These are phyloP conservation scores for Callaeas wilsoni DNA, from an alignment of 2,113 vertebrate species.

Conservation along the genomic window DNA sequence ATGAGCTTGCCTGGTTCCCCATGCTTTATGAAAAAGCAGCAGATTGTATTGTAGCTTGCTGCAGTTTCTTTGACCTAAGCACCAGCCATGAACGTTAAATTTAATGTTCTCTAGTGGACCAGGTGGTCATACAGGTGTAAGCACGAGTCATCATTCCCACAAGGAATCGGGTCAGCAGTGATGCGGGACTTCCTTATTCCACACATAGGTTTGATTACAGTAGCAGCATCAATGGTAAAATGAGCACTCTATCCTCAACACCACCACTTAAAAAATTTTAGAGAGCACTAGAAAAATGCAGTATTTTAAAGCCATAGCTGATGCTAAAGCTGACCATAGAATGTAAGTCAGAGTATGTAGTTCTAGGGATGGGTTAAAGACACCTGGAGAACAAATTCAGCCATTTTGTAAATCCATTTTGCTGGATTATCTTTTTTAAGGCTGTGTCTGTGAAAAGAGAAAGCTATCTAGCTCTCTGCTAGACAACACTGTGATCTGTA, in stretches of 20 bases:
- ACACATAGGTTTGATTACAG: neutral
- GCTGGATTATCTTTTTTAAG: neutral
- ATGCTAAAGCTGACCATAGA: neutral
- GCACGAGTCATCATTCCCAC: neutral
- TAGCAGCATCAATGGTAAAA: neutral
- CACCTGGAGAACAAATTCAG: neutral
- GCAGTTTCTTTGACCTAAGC: neutral
- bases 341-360: neutral
- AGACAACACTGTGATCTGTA: neutral
- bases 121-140: neutral
- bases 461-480: neutral
- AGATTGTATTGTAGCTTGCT: neutral
- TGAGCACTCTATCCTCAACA: neutral
- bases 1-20: neutral
- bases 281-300: neutral
- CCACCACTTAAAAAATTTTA: neutral
- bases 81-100: conserved; percentile 20
- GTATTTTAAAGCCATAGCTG: neutral
- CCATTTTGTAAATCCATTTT: neutral
- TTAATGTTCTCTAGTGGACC: neutral
- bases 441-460: neutral
- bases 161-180: neutral
- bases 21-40: neutral
- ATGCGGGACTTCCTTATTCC: neutral
- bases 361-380: neutral